These are phyloP conservation scores for Ceratosolen solmsi DNA, from an alignment of 1,140 invertebrate species.

Conservation along the genomic window DNA sequence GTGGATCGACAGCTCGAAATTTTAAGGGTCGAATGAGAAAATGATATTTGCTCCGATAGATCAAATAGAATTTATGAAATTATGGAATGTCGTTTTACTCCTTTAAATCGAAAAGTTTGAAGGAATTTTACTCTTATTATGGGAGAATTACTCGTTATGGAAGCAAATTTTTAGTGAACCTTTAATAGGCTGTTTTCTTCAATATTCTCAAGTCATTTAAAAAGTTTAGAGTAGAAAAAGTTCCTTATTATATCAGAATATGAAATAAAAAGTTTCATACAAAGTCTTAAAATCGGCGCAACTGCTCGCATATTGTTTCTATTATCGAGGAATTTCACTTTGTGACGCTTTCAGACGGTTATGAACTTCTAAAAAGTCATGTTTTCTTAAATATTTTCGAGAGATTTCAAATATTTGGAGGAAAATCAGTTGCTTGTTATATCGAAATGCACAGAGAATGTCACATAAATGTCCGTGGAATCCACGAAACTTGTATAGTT, in stretches of 20 bases:
- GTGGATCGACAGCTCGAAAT: too few species aligned
- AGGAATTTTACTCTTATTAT: neutral
- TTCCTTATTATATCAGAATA: slow-evolving; percentile 9
- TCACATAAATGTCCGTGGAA: too few species aligned
- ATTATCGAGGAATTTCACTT: slow-evolving; percentile 3
- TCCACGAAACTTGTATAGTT: too few species aligned
- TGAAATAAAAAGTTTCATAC: neutral
- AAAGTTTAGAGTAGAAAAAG: slow-evolving; percentile 11
- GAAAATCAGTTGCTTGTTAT: too few species aligned
- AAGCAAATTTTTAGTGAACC: neutral
- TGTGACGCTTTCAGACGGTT: neutral
- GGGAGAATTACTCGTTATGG: neutral
- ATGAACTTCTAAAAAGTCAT: neutral
- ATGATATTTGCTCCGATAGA: too few species aligned
- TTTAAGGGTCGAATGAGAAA: too few species aligned
- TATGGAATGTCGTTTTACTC: too few species aligned
- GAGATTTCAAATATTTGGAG: too few species aligned
- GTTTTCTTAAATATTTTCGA: neutral
- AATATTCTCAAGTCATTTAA: slow-evolving; percentile 2
- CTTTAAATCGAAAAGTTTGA: too few species aligned
- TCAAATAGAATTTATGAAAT: too few species aligned
- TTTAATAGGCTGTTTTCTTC: slow-evolving; percentile 15
- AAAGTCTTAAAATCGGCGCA: neutral
- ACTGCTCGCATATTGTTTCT: slow-evolving; percentile 6
- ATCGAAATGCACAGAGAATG: too few species aligned